Evolutionary conservation across 2,797 vertebrate species (phyloP).

Genomic region (Chaunax sp.): DNA sequence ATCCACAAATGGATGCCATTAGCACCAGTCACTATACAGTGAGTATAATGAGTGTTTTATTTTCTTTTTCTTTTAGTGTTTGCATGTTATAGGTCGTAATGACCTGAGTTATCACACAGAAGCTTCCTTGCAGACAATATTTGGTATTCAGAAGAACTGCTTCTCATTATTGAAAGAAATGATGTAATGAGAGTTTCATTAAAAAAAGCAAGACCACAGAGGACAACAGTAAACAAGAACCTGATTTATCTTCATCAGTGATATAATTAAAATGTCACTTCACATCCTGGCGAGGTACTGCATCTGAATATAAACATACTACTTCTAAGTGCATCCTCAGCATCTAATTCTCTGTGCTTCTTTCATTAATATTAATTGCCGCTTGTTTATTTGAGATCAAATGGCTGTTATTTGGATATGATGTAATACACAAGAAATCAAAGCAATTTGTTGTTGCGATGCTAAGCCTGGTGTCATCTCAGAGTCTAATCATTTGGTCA

Average conservation of each 20-base stretch:
- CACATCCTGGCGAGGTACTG: conserved; percentile 39
- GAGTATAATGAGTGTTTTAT: conserved; percentile 34
- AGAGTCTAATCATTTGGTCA: not conserved
- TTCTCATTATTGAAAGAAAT: conserved; percentile 50
- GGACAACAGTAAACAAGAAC: conserved; percentile 61
- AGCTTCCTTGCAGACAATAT: conserved; percentile 24
- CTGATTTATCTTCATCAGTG: conserved; percentile 66
- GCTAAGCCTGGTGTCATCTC: conserved; percentile 13
- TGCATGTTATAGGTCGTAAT: conserved; percentile 32
- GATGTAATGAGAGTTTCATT: conserved; percentile 53
- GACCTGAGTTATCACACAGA: conserved; percentile 47
- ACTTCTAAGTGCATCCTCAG: conserved; percentile 35
- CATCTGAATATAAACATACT: conserved; percentile 54
- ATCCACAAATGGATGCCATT: conserved; percentile 44
- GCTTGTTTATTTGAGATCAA: conserved; percentile 51
- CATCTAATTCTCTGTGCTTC: conserved; percentile 41
- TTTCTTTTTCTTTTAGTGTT: conserved; percentile 33
- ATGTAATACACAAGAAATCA: conserved; percentile 24
- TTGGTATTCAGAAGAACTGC: conserved; percentile 37
- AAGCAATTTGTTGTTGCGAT: conserved; percentile 24
- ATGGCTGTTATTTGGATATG: conserved; percentile 50
- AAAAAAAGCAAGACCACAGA: conserved; percentile 54
- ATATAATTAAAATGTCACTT: conserved; percentile 70
- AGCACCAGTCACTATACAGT: conserved; percentile 27
- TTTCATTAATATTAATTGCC: conserved; percentile 57